phyloP scores from a whole-genome alignment of 1,140 invertebrate species.

The Sinonovacula constricta region DNA sequence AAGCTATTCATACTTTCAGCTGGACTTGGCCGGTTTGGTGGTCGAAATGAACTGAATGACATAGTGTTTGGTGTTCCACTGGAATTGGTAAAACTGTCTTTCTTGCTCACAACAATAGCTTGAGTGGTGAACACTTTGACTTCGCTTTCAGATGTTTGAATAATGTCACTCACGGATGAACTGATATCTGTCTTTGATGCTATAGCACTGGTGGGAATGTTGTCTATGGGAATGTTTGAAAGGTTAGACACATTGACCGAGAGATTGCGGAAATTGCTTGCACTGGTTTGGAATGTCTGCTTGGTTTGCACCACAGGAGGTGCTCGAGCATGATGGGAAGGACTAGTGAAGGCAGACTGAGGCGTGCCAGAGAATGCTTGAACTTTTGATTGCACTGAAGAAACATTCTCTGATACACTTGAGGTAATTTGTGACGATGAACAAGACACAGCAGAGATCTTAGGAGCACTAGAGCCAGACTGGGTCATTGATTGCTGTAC shows the following conservation, averaged over 20 bases:
- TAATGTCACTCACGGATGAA: neutral
- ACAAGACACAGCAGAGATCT: neutral
- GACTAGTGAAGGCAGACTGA: constrained; percentile 43
- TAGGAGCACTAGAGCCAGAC: neutral
- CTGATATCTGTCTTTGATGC: neutral
- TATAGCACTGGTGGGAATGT: no score
- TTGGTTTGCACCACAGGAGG: constrained; percentile 61
- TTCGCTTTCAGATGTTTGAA: constrained; percentile 15
- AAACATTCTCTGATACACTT: neutral
- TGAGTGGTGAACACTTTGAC: constrained; percentile 38
- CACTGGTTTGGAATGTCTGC: constrained; percentile 38
- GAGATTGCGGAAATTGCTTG: constrained; percentile 20
- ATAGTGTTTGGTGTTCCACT: constrained; percentile 48
- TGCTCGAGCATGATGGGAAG: constrained; percentile 41
- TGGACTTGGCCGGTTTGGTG: constrained; percentile 30
- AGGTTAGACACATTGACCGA: constrained; percentile 45
- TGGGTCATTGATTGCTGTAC: constrained; percentile 32
- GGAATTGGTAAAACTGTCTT: constrained; percentile 44
- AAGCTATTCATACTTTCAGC: constrained; percentile 12
- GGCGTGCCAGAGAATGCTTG: constrained; percentile 9
- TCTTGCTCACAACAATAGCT: constrained; percentile 36
- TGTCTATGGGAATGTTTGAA: neutral
- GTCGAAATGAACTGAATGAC: constrained; percentile 60
- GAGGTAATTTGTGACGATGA: neutral
- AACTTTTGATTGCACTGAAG: constrained; percentile 35